Conservation (phyloP, 1,140 invertebrate genomes). For the Drosophila persimilis region DNA sequence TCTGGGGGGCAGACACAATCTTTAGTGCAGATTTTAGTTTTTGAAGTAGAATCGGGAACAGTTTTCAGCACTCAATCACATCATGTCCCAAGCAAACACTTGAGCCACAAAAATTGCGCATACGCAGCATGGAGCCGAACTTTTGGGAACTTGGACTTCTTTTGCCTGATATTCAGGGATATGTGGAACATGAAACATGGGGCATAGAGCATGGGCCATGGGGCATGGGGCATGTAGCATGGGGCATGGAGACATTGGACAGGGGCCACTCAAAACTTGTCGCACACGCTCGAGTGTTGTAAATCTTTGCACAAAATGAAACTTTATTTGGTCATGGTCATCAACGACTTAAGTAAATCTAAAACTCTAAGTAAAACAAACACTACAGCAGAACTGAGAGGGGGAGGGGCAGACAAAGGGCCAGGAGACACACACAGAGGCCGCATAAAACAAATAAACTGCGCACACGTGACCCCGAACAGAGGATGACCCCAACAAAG, state of each 20-base stretch:
- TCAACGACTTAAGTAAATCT: conserved; percentile 79
- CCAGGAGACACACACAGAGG: conserved; percentile 27
- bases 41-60: conserved; percentile 35
- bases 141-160: conserved; percentile 36
- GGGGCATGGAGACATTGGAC: conserved; percentile 1
- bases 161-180: conserved; percentile 8
- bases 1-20: conserved; percentile 6
- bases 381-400: conserved; percentile 40
- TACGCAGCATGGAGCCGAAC: conserved; percentile 59
- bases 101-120: conserved; percentile 67
- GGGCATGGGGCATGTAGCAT: no score
- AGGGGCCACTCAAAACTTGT: conserved; percentile 65
- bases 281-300: conserved; percentile 77
- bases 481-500: conserved; percentile 44
- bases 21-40: conserved; percentile 29
- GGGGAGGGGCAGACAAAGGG: conserved; percentile 3
- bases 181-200: not conserved
- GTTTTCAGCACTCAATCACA: conserved; percentile 40
- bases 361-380: conserved; percentile 81
- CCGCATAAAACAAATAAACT: conserved; percentile 77
- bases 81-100: conserved; percentile 52
- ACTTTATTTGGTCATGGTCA: conserved; percentile 81
- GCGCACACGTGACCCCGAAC: conserved; percentile 73
- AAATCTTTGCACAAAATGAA: conserved; percentile 78
- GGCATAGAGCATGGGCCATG: not conserved